Percentiles rank a stretch among this genome's conserved stretches.
Evolutionary conservation across 2,797 vertebrate genomes (phyloP).

Genomic region (Pteronotus mesoamericanus): DNA sequence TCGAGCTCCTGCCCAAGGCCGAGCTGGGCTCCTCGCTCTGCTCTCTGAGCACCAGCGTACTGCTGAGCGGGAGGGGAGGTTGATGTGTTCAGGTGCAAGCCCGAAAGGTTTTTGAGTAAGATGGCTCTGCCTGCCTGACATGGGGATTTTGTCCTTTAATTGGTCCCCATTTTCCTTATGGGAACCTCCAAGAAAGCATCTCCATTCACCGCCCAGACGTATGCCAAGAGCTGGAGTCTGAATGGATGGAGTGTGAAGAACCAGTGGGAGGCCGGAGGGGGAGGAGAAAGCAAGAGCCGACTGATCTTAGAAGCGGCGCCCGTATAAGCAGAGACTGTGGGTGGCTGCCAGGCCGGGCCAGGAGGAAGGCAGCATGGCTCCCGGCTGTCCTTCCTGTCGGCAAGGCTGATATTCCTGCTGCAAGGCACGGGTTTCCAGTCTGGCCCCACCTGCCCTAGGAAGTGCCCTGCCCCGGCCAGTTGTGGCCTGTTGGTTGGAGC

Average conservation of each 20-base stretch:
- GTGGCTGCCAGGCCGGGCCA: not conserved
- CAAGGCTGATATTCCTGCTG: not conserved
- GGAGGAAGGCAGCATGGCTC: not conserved
- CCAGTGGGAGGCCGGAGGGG: not conserved
- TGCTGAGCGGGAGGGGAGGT: not conserved
- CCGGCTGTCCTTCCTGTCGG: not conserved
- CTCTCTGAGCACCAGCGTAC: not conserved
- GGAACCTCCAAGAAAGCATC: not conserved
- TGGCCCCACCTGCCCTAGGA: not conserved
- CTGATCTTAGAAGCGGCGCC: not conserved
- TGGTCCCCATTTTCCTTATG: not conserved
- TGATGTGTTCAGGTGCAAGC: not conserved
- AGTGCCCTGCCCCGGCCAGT: not conserved
- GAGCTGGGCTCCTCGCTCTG: not conserved
- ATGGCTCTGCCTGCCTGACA: not conserved
- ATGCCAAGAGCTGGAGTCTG: not conserved
- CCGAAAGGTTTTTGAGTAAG: not conserved
- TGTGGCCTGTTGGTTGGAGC: too few species aligned
- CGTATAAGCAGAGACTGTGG: not conserved
- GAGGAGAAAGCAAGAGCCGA: not conserved
- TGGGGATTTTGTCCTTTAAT: not conserved
- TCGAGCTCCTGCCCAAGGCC: not conserved
- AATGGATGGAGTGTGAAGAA: not conserved
- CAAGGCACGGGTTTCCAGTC: not conserved
- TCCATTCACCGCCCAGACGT: not conserved